Conservation (phyloP, 2,888 invertebrate species). For the Pimpla rufipes region DNA sequence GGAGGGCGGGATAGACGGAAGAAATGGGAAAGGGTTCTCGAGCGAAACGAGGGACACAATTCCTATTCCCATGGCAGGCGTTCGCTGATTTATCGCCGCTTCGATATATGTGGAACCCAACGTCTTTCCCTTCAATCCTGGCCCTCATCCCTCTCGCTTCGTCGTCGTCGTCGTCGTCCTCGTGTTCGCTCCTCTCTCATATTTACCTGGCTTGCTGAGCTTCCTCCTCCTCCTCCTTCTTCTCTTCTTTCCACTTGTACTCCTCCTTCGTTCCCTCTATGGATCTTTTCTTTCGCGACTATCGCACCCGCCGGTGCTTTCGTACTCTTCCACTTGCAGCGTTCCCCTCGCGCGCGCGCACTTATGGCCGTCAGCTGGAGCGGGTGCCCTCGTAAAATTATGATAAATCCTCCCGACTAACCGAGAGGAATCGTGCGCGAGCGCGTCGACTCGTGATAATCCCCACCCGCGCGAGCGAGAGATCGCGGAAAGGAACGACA, state of each 20-base stretch:
- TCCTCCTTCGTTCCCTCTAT: no score
- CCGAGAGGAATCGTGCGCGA: conserved; percentile 44
- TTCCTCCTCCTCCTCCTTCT: conserved; percentile 2
- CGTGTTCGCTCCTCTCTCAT: conserved; percentile 6
- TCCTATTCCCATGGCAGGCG: conserved; percentile 56
- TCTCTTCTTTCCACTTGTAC: no score
- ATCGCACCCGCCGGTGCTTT: conserved; percentile 29
- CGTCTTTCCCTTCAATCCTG: conserved; percentile 24
- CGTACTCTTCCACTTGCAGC: conserved; percentile 25
- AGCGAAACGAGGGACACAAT: conserved; percentile 53
- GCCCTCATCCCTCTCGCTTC: conserved; percentile 33
- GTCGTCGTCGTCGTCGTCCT: neutral
- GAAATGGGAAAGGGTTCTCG: conserved; percentile 29
- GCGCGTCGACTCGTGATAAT: conserved; percentile 48
- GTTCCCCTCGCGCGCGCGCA: conserved; percentile 12
- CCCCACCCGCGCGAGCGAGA: no score
- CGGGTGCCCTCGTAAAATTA: conserved; percentile 65
- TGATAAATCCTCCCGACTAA: conserved; percentile 66
- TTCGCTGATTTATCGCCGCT: conserved; percentile 66
- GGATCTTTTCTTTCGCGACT: conserved; percentile 28
- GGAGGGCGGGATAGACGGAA: conserved; percentile 28
- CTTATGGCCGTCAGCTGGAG: conserved; percentile 29
- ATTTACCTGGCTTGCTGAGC: conserved; percentile 28
- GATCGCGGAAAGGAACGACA: conserved; percentile 32
- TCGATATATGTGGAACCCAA: conserved; percentile 44